Percentiles rank a stretch among this genome's conserved stretches.
phyloP scores from a whole-genome alignment of 2,113 vertebrate genomes.

The Cricetomys ansorgei region DNA sequence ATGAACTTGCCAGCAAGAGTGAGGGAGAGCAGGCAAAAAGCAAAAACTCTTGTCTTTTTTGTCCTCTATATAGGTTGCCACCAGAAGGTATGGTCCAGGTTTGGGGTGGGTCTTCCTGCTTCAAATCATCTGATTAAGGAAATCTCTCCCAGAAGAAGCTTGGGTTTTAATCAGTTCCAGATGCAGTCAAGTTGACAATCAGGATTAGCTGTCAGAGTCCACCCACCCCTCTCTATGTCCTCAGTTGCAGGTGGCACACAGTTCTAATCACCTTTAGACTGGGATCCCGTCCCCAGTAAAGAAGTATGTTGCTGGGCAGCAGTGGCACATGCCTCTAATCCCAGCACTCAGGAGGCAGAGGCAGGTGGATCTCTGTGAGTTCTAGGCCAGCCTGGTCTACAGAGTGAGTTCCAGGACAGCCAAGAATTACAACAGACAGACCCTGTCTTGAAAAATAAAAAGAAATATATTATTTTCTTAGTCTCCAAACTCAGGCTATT shows the following conservation, averaged over 20 bases:
- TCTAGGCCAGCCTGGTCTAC: no score
- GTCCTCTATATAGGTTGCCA: not conserved
- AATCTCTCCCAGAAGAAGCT: no score
- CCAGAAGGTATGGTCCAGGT: not conserved
- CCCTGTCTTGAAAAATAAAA: no score
- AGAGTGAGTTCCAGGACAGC: no score
- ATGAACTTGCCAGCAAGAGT: not conserved
- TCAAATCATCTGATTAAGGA: not conserved
- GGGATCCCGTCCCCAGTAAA: fast-evolving
- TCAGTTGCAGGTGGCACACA: not conserved
- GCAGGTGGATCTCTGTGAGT: no score
- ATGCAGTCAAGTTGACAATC: not conserved
- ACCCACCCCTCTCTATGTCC: not conserved
- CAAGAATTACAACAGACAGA: no score
- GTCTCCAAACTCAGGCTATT: not conserved
- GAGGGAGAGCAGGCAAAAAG: not conserved
- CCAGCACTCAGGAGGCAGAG: no score
- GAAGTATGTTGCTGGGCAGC: no score
- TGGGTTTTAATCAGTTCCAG: not conserved
- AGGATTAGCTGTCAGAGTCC: not conserved
- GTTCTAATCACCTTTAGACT: not conserved
- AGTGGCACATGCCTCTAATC: no score
- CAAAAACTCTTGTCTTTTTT: not conserved
- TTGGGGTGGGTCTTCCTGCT: not conserved
- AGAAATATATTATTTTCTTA: not conserved